Evolutionary conservation across 2,113 vertebrate species (phyloP), one percentile per base, ranked within the genome.

Genomic region (Scomber japonicus): DNA sequence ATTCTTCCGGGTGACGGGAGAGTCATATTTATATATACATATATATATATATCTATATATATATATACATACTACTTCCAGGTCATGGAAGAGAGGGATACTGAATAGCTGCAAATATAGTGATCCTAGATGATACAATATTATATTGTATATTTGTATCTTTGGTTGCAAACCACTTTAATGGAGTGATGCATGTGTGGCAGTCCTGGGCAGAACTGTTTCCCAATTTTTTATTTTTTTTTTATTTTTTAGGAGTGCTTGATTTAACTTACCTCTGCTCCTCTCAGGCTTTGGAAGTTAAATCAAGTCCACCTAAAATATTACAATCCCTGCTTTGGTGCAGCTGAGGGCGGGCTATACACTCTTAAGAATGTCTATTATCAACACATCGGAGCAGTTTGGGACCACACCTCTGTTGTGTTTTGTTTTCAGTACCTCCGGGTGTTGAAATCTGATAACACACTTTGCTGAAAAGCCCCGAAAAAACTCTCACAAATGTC

Each of bases 1-100:
- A 90, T 92, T 91, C 89, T 94, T 92, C 84, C 76, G 11, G 83
- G 69, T 89, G 83, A 74, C 31, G 82, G 89, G 88, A 90, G 87
- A 90, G 83, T 89, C 46, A 60, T 80, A 89, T 85, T 66, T 84
- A 91, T 87, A 86, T 72, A 87, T 79, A 75, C 0, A 78, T 73
- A 89, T 62, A 78, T 80, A 75, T 71, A 67, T 63, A 68, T 21
- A 21, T 21, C 21, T 21, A 78, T 73, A 89, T 62, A 78, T 80
- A 67, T 75, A 73, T 53, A 77, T 66, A 75, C 27, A 82, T 77
- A 75, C 69, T 89, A 87, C 91, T 91, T 91, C 83, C 82, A 84
- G 86, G 76, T 90, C 79, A 87, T 92, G 88, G 91, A 89, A 88
- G 82, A 84, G 78, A 64, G 75, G 75, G 78, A 55, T 65, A 83